These are phyloP conservation scores for Numida meleagris DNA, from an alignment of 2,113 vertebrate species.

Conservation along the genomic window DNA sequence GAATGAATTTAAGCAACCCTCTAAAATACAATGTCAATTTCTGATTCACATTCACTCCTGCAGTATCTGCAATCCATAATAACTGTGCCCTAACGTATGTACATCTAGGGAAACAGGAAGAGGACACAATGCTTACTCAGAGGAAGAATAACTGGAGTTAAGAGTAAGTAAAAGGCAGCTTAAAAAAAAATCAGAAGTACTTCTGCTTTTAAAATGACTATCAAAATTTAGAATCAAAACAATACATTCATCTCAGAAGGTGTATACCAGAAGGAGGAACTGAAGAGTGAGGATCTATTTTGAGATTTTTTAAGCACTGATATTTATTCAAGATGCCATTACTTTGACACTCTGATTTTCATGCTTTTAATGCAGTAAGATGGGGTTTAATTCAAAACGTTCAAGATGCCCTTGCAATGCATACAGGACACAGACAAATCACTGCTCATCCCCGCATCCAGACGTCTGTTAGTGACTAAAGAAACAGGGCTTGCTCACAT, in stretches of 20 bases:
- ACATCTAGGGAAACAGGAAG: neutral
- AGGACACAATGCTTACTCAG: neutral
- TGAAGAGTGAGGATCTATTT: neutral
- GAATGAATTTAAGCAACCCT: constrained; percentile 13
- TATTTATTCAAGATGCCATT: constrained; percentile 46
- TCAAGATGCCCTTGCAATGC: constrained; percentile 63
- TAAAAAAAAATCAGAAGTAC: neutral
- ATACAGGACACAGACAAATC: constrained; percentile 74
- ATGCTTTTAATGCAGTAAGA: constrained; percentile 25
- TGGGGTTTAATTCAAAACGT: constrained; percentile 65
- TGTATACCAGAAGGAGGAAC: constrained; percentile 19
- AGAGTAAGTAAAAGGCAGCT: neutral
- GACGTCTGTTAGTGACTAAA: constrained; percentile 53
- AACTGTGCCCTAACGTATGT: neutral
- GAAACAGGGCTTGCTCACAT: constrained; percentile 56
- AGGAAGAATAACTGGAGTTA: neutral
- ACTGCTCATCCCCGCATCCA: constrained; percentile 47
- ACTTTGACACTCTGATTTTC: constrained; percentile 31
- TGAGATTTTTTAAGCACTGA: constrained; percentile 29
- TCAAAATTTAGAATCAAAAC: constrained; percentile 3
- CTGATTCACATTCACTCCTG: neutral
- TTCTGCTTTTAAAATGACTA: constrained; percentile 23
- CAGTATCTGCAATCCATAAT: neutral
- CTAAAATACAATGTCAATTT: constrained; percentile 1
- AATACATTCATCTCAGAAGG: neutral